phyloP scores from a whole-genome alignment of 2,888 invertebrate species.

The Cosmopolites sordidus region DNA sequence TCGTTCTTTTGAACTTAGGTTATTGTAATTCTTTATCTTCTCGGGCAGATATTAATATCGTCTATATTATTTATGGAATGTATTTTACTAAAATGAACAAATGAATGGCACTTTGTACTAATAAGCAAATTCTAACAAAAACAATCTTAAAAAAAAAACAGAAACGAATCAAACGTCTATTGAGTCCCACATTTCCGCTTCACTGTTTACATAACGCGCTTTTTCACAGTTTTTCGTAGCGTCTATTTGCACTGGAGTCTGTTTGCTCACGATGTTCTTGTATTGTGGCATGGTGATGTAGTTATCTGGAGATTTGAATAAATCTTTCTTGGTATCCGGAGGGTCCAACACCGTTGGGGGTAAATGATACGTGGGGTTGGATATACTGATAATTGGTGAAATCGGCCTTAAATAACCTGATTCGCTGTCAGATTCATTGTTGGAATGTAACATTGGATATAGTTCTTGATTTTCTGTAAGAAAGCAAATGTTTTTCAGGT shows the following conservation, averaged over 20 bases:
- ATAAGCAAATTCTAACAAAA: no score
- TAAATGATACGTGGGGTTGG: conserved; percentile 45
- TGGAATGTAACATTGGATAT: conserved; percentile 54
- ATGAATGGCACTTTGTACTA: not conserved
- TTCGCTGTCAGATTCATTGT: conserved; percentile 41
- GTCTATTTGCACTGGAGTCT: not conserved
- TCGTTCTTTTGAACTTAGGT: no score
- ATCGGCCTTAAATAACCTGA: conserved; percentile 29
- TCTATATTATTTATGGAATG: no score
- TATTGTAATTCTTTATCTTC: no score
- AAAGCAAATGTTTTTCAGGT: conserved; percentile 37
- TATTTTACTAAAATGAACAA: not conserved
- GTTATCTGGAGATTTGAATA: conserved; percentile 46
- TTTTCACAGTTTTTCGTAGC: not conserved
- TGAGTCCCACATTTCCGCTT: not conserved
- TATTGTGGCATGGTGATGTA: conserved; percentile 55
- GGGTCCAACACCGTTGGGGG: conserved; percentile 34
- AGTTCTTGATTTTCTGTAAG: conserved; percentile 20
- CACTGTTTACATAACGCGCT: not conserved
- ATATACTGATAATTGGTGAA: conserved; percentile 36
- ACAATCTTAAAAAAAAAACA: no score
- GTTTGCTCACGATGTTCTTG: conserved; percentile 42
- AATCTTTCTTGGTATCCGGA: conserved; percentile 30
- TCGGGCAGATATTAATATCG: no score
- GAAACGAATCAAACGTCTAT: not conserved